Conservation (phyloP, 1,140 invertebrate species). For the Ceratina calcarata region DNA sequence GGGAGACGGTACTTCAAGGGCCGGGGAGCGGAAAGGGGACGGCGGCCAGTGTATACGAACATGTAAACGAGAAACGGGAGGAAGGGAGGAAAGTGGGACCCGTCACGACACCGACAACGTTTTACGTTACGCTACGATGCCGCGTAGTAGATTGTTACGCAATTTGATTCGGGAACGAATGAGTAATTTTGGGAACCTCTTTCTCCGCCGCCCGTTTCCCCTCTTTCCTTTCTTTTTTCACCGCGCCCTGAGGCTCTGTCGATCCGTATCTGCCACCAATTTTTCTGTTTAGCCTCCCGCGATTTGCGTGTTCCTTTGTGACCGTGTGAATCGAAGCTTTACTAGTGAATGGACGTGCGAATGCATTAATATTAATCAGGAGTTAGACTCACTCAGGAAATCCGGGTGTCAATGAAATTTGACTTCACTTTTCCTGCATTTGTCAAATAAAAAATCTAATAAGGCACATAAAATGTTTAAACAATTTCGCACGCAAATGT, state of each 20-base stretch:
- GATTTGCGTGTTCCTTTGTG: conserved; percentile 21
- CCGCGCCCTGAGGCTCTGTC: neutral
- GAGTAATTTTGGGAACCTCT: conserved; percentile 58
- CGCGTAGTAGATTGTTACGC: conserved; percentile 67
- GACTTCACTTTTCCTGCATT: neutral
- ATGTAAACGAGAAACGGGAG: conserved; percentile 23
- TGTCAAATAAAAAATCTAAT: no score
- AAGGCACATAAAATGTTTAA: no score
- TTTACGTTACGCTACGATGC: conserved; percentile 75
- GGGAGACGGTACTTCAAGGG: conserved; percentile 52
- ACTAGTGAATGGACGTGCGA: neutral
- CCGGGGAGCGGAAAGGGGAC: conserved; percentile 47
- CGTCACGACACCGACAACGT: conserved; percentile 61
- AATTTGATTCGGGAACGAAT: conserved; percentile 67
- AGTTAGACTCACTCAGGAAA: no score
- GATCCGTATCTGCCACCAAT: conserved; percentile 13
- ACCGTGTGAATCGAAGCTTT: conserved; percentile 18
- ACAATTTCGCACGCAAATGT: no score
- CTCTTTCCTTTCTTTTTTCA: neutral
- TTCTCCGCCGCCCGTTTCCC: conserved; percentile 17
- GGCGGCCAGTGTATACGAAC: conserved; percentile 5
- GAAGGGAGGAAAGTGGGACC: conserved; percentile 44
- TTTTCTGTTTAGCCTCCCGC: conserved; percentile 3
- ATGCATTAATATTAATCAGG: neutral
- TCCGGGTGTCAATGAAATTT: neutral